phyloP scores from a whole-genome alignment of 1,140 invertebrate genomes.

The Drosophila nasuta region DNA sequence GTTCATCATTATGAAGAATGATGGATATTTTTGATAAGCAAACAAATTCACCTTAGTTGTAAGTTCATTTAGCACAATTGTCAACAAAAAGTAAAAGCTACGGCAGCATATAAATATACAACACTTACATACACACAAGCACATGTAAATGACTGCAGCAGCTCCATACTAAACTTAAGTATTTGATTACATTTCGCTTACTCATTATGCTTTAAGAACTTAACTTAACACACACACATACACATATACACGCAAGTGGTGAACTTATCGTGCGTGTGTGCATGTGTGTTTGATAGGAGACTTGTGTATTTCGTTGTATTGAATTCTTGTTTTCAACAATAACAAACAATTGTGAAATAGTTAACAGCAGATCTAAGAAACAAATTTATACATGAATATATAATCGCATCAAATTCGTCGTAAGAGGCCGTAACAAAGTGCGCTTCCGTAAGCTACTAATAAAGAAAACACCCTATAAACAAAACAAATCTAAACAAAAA shows the following conservation, averaged over 20 bases:
- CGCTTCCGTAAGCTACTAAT: slow-evolving; percentile 59
- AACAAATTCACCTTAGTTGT: slow-evolving; percentile 46
- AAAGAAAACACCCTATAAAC: slow-evolving; percentile 10
- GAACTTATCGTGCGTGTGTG: not conserved
- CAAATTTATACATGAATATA: slow-evolving; percentile 27
- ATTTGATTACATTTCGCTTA: slow-evolving; percentile 35
- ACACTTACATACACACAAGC: not conserved
- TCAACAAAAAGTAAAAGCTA: slow-evolving; percentile 6
- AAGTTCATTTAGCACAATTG: slow-evolving; percentile 73
- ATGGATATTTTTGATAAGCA: slow-evolving; percentile 38
- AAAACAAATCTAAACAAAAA: slow-evolving; percentile 15
- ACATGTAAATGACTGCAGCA: slow-evolving; percentile 15
- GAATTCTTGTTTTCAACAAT: slow-evolving; percentile 21
- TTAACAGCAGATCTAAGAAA: slow-evolving; percentile 59
- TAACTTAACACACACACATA: slow-evolving; percentile 7
- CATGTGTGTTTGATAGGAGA: not conserved
- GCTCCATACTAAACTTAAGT: slow-evolving; percentile 24
- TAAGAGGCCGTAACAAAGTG: slow-evolving; percentile 65
- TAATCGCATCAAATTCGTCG: slow-evolving; percentile 16
- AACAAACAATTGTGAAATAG: slow-evolving; percentile 69
- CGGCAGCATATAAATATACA: not conserved
- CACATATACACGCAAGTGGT: not conserved
- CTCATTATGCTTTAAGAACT: slow-evolving; percentile 46
- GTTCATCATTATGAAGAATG: slow-evolving; percentile 7
- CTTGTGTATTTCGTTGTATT: slow-evolving; percentile 21